A percentile compares a stretch with the other conserved stretches of the same genome.
phyloP scores from a whole-genome alignment of 2,113 vertebrate species.

The Coracopsis vasa region DNA sequence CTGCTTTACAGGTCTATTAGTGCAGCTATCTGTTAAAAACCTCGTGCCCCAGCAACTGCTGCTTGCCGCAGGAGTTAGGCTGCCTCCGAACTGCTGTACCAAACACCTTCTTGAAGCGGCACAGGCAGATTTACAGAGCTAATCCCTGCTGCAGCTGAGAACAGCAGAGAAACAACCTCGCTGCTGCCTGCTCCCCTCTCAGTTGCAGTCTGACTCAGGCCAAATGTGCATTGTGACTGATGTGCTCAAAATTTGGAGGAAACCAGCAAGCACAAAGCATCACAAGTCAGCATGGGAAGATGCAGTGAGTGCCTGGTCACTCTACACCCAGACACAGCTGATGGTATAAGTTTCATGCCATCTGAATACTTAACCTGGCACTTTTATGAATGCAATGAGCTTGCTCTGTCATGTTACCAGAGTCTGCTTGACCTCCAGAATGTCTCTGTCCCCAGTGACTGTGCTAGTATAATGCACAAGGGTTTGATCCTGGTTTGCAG shows the following conservation, averaged over 20 bases:
- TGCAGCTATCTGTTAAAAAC: constrained; percentile 53
- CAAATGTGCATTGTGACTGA: background rate
- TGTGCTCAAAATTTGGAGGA: background rate
- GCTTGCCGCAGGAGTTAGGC: constrained; percentile 4
- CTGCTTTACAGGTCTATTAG: constrained; percentile 43
- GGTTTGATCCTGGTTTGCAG: background rate
- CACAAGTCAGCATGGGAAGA: background rate
- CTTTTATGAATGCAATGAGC: background rate
- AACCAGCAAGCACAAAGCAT: background rate
- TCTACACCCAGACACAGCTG: background rate
- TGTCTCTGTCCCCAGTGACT: background rate
- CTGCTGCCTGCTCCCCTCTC: background rate
- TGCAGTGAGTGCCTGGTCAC: background rate
- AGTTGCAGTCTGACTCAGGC: background rate
- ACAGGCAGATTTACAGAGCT: background rate
- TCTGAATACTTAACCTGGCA: background rate
- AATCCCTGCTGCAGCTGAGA: background rate
- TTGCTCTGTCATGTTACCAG: background rate
- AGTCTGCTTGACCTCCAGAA: background rate
- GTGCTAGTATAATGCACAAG: background rate
- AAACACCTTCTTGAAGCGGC: background rate
- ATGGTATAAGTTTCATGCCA: background rate
- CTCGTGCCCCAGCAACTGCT: constrained; percentile 8
- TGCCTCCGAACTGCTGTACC: background rate
- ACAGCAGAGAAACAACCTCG: accelerated